Evolutionary conservation across 2,888 invertebrate genomes (phyloP), one percentile per base, ranked within the genome.

Genomic region (Cephus spinipes): DNA sequence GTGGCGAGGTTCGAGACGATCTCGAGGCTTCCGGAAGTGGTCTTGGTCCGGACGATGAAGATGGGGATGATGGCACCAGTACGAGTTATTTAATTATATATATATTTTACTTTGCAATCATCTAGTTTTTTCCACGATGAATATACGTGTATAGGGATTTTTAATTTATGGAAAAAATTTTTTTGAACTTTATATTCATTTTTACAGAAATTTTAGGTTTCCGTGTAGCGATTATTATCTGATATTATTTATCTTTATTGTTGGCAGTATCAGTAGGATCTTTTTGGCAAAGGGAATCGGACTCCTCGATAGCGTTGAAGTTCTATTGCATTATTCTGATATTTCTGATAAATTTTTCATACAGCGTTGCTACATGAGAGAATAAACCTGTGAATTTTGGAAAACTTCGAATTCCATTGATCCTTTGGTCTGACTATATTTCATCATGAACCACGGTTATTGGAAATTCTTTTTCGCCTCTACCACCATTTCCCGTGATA

Each of bases 21-120:
- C 92, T 94, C 85, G 97, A 97, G 93, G 95, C 96, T 89, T 97
- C 97, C 89, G 97, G 97, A 87, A 97, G 96, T 91, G 97, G 97
- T 83, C 95, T 94, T 93, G 97, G 97, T 84, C 95, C 96, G 82
- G 96, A 96, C 93, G 97, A 96, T 94, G 97, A 96, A 90, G 96
- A 95, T 88, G 93, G 93, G 55, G 91, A 91, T 79, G 90, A 88
- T 78, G 89, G 88, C 55, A 85, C 84, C 77, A 89, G 91, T 89
- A 87, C 82, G 74, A 77, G 73, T 75, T 1, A 69, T 32, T 69
- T 71, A 11, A 40, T 40, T 6, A 23, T 23, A 55, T 23, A 55
- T 55, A 23, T 40, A 12, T 40, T 40, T 23, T 55, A 23, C 9
- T 55, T 55, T 9, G 55, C 55, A 23, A 23, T 9, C 55, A 55